phyloP scores from a whole-genome alignment of 2,888 invertebrate genomes.

The Agrochola lychnidis region DNA sequence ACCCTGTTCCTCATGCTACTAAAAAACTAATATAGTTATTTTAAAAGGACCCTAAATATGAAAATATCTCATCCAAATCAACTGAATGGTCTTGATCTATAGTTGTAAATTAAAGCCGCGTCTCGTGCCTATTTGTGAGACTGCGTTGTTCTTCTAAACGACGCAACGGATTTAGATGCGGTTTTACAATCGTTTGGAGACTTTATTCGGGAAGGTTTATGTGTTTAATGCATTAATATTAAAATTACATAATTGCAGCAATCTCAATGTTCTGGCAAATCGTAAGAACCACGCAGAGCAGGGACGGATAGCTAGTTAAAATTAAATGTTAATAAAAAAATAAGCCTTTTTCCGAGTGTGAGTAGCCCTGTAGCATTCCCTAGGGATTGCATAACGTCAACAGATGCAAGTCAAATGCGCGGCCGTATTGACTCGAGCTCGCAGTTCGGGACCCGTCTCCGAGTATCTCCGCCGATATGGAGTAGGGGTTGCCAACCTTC shows the following conservation, averaged over 20 bases:
- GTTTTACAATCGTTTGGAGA: neutral
- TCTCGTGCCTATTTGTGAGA: neutral
- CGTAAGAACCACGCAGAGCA: too few species aligned
- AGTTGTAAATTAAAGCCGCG: neutral
- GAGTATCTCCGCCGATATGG: slow-evolving; percentile 9
- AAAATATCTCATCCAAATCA: neutral
- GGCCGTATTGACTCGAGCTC: slow-evolving; percentile 48
- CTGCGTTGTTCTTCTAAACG: neutral
- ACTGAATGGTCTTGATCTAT: neutral
- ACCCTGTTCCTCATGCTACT: too few species aligned
- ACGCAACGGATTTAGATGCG: neutral
- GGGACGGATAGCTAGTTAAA: neutral
- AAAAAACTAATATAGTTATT: neutral
- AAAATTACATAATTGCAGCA: neutral
- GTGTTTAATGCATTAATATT: neutral
- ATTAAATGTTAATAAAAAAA: neutral
- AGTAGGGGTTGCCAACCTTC: slow-evolving; percentile 19
- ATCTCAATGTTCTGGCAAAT: neutral
- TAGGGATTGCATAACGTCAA: slow-evolving; percentile 57
- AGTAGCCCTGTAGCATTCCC: slow-evolving; percentile 26
- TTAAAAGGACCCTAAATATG: neutral
- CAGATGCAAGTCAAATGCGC: slow-evolving; percentile 71
- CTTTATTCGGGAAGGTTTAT: neutral
- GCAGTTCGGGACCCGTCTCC: slow-evolving; percentile 19
- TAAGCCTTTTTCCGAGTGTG: neutral